Evolutionary conservation across 2,113 vertebrate species (phyloP), one percentile per base, ranked within the genome.

Genomic region (Pogonocichla stellata): DNA sequence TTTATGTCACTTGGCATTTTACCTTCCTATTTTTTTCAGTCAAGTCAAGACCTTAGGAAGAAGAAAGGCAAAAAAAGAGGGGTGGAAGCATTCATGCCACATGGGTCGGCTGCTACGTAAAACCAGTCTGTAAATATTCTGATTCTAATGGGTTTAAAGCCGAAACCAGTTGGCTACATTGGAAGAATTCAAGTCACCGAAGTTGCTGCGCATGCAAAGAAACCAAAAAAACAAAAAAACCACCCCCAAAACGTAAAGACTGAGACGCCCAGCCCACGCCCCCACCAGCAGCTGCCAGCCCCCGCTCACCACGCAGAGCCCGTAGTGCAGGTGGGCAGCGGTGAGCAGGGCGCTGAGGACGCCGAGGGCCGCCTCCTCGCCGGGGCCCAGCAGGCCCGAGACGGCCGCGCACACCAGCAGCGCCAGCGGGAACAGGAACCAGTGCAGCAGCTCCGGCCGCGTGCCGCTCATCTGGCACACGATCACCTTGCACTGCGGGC

Each of bases 391-490:
- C 72, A 94, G 84, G 24, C 92, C 96, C 0, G 69, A 78, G 73
- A 79, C 40, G 26, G 91, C 91, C 8, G 88, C 61, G 2, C 71
- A 85, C 70, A 96, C 93, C 64, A 96, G 53, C 62, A 91, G 48
- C 1, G 80, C 90, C 72, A 97, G 73, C 3, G 96, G 95, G 75
- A 95, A 87, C n/a, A 97, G 93, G 64, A 96, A 83, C 91, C 95
- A 96, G 73, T 93, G 94, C 36, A 95, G 73, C 8, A 91, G 90
- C 75, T 93, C 96, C 1, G 95, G 93, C 31, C 3, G 93, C 9
- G 94, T 97, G 83, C 95, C 79, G 58, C 95, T 97, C 93, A 96
- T 96, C 86, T 95, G 97, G 87, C 96, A 96, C 60, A 91, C 6
- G 53, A 96, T 96, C 84, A 96, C 94, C 73, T 95, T 95, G 92